phyloP scores from a whole-genome alignment of 2,888 invertebrate genomes.

The Tipula unca region DNA sequence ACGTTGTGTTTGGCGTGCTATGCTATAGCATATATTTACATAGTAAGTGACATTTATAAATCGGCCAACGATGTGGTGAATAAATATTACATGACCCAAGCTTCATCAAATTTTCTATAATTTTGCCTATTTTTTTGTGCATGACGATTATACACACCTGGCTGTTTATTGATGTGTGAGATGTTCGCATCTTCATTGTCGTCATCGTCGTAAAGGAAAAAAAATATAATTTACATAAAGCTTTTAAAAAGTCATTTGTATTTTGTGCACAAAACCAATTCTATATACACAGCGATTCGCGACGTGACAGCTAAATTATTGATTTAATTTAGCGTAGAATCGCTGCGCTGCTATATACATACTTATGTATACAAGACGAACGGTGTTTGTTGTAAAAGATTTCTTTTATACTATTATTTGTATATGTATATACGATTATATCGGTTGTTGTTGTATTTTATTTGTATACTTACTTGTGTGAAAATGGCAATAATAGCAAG shows the following conservation, averaged over 20 bases:
- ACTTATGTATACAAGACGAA: background rate
- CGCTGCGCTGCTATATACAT: too few relatives aligned
- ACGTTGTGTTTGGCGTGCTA: too few relatives aligned
- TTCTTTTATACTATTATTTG: background rate
- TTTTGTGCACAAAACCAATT: background rate
- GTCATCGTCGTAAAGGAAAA: background rate
- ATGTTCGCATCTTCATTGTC: too few relatives aligned
- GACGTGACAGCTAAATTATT: background rate
- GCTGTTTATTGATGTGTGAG: too few relatives aligned
- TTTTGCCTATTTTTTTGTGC: too few relatives aligned
- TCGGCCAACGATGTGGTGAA: too few relatives aligned
- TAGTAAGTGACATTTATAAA: too few relatives aligned
- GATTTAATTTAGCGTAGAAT: background rate
- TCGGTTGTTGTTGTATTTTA: background rate
- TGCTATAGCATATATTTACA: too few relatives aligned
- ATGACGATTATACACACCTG: too few relatives aligned
- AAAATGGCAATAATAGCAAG: background rate
- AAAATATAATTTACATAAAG: background rate
- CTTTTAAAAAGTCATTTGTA: background rate
- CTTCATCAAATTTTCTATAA: too few relatives aligned
- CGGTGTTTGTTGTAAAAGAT: background rate
- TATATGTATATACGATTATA: background rate
- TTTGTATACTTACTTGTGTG: background rate
- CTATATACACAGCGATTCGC: background rate
- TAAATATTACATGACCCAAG: too few relatives aligned